phyloP scores from a whole-genome alignment of 2,797 vertebrate genomes.

The Melanotaenia trifasciata region DNA sequence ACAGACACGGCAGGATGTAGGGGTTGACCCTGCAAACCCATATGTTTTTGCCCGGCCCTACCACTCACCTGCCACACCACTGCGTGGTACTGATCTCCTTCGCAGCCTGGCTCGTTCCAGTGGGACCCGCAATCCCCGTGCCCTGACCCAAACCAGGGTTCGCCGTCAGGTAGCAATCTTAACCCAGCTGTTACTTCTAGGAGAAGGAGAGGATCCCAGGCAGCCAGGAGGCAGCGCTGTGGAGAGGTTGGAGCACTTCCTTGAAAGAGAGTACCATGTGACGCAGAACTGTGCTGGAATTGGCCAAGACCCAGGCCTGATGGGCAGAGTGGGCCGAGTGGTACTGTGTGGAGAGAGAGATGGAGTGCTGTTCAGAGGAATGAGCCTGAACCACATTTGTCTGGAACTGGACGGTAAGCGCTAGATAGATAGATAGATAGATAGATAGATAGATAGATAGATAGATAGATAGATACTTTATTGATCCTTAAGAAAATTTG shows the following conservation, averaged over 20 bases:
- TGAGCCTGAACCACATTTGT: conserved; percentile 88
- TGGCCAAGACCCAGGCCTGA: conserved; percentile 85
- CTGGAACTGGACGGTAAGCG: conserved; percentile 85
- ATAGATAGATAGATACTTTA: no score
- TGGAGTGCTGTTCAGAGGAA: conserved; percentile 86
- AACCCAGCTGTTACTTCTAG: conserved; percentile 85
- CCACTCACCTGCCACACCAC: conserved; percentile 85
- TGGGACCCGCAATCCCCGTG: conserved; percentile 83
- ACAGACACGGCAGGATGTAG: conserved; percentile 83
- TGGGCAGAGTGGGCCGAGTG: conserved; percentile 85
- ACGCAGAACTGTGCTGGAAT: conserved; percentile 84
- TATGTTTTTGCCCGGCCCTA: conserved; percentile 85
- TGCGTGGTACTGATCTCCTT: conserved; percentile 85
- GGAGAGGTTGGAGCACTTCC: conserved; percentile 83
- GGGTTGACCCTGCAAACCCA: conserved; percentile 82
- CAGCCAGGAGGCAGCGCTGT: conserved; percentile 73
- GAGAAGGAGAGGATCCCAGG: conserved; percentile 82
- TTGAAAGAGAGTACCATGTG: conserved; percentile 86
- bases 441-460: no score
- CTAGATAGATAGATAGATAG: no score
- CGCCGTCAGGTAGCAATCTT: conserved; percentile 86
- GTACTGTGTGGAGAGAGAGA: conserved; percentile 86
- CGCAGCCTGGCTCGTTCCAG: conserved; percentile 85
- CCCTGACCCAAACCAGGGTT: conserved; percentile 84
- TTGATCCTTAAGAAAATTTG: no score